phyloP scores from a whole-genome alignment of 2,797 vertebrate genomes.

The Diplodus puntazzo region DNA sequence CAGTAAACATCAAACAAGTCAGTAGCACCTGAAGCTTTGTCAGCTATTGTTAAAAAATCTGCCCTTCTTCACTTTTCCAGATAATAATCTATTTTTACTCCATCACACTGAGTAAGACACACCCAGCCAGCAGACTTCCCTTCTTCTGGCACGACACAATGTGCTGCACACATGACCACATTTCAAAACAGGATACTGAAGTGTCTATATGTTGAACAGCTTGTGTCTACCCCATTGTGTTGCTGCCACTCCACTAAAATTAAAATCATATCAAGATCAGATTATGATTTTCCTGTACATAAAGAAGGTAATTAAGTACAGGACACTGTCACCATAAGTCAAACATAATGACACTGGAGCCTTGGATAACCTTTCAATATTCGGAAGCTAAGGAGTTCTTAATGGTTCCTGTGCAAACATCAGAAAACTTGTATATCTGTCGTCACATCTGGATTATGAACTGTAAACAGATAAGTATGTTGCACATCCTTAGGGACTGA shows the following conservation, averaged over 20 bases:
- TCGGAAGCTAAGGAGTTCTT: neutral
- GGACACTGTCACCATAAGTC: neutral
- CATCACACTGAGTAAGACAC: neutral
- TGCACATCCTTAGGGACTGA: slow-evolving; percentile 39
- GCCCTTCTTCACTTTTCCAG: neutral
- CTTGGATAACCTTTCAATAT: neutral
- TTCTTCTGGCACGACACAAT: neutral
- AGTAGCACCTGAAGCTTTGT: neutral
- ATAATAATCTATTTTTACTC: neutral
- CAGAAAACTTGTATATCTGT: neutral
- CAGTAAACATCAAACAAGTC: neutral
- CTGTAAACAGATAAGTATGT: slow-evolving; percentile 12
- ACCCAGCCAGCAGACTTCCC: neutral
- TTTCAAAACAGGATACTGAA: slow-evolving; percentile 23
- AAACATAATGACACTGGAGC: neutral
- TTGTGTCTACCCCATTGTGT: neutral
- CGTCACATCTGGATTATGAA: slow-evolving; percentile 4
- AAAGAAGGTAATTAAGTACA: neutral
- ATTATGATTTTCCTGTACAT: neutral
- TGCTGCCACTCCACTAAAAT: neutral
- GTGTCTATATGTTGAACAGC: neutral
- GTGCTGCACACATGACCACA: neutral
- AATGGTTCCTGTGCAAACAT: slow-evolving; percentile 13
- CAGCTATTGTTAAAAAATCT: neutral
- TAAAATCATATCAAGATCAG: slow-evolving; percentile 14